A percentile compares a stretch with the other conserved stretches of the same genome.
Conservation (phyloP, 2,113 vertebrate species). For the Tragelaphus imberbis region DNA sequence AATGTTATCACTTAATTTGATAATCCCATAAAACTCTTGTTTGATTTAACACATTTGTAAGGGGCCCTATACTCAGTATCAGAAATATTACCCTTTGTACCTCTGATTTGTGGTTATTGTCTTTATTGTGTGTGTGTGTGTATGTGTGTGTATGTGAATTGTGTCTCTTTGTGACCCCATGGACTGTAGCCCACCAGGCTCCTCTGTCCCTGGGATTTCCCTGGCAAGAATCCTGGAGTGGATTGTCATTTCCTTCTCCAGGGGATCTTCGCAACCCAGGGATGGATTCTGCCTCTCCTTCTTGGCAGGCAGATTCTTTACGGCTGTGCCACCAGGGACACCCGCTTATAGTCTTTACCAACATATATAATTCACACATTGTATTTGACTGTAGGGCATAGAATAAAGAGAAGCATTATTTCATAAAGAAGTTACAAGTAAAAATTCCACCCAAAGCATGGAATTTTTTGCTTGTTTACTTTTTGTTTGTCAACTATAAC, state of each 20-base stretch:
- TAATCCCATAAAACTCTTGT: neutral
- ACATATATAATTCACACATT: neutral
- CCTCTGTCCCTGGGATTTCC: neutral
- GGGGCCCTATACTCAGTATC: neutral
- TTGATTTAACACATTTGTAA: neutral
- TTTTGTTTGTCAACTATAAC: neutral
- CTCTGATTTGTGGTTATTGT: neutral
- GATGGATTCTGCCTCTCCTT: neutral
- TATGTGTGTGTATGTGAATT: neutral
- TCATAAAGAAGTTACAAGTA: neutral
- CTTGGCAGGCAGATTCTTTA: neutral
- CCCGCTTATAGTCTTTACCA: neutral
- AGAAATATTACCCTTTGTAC: neutral
- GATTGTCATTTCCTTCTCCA: neutral
- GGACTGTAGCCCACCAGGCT: fast-evolving
- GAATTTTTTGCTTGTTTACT: neutral
- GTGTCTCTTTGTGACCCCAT: neutral
- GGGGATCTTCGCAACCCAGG: neutral
- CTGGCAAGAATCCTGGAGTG: neutral
- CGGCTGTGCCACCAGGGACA: neutral
- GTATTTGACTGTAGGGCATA: neutral
- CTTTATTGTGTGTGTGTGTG: neutral
- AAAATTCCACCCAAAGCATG: neutral
- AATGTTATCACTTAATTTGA: neutral
- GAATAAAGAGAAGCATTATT: neutral